Percentiles rank a stretch among this genome's conserved stretches.
Evolutionary conservation across 2,797 vertebrate species (phyloP).

Genomic region (Microhierax caerulescens): DNA sequence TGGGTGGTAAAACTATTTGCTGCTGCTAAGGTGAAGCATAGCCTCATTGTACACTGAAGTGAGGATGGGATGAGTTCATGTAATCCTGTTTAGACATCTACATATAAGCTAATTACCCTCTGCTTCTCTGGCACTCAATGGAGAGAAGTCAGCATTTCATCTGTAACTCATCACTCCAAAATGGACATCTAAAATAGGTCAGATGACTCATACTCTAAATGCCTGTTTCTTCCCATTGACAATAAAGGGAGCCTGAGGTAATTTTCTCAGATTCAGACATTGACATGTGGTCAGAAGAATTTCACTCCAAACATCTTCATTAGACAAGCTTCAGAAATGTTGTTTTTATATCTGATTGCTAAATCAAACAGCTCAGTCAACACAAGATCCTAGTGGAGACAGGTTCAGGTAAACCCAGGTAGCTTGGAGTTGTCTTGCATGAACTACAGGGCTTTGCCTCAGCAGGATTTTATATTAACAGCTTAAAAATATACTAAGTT

Average conservation of each 20-base stretch:
- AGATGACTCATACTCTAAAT: conserved; percentile 28
- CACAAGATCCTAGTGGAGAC: background rate
- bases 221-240: background rate
- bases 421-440: background rate
- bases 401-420: background rate
- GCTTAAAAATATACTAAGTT: background rate
- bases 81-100: background rate
- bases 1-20: background rate
- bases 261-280: conserved; percentile 30
- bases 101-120: background rate
- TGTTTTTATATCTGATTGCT: background rate
- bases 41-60: background rate
- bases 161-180: conserved; percentile 40
- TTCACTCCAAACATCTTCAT: conserved; percentile 2
- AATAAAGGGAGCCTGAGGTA: conserved; percentile 8
- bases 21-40: background rate
- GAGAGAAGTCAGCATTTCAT: conserved; percentile 1
- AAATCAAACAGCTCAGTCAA: background rate
- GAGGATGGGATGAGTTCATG: background rate
- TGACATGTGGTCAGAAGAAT: background rate
- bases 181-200: conserved; percentile 23
- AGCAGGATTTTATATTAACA: background rate
- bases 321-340: background rate
- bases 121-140: background rate
- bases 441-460: background rate